Percentiles rank a stretch among this genome's conserved stretches.
These are phyloP conservation scores for Thysanoteuthis rhombus DNA, from an alignment of 2,888 invertebrate species.

Conservation along the genomic window DNA sequence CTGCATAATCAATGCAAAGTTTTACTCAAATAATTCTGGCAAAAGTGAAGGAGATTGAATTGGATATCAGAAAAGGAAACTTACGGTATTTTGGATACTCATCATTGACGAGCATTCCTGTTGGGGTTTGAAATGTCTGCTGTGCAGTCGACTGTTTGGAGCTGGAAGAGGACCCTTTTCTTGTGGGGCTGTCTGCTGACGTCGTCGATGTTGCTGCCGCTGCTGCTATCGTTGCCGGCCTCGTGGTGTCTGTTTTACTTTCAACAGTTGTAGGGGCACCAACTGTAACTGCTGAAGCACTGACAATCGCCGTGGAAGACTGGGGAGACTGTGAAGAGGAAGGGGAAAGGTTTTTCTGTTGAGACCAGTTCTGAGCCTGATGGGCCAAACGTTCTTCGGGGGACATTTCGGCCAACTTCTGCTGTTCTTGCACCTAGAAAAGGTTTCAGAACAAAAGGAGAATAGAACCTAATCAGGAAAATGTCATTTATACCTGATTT, in stretches of 20 bases:
- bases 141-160: background rate
- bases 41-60: too few species aligned
- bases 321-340: background rate
- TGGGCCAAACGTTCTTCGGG: constrained; percentile 45
- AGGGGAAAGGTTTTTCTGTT: constrained; percentile 36
- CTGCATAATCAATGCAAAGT: too few species aligned
- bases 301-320: background rate
- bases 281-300: background rate
- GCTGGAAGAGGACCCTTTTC: background rate
- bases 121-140: background rate
- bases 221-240: background rate
- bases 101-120: constrained; percentile 14
- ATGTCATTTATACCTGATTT: too few species aligned
- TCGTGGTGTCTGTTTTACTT: background rate
- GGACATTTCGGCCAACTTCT: constrained; percentile 46
- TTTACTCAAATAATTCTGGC: too few species aligned
- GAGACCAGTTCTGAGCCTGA: constrained; percentile 48
- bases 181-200: background rate
- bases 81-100: constrained; percentile 33
- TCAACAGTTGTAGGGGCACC: constrained; percentile 20
- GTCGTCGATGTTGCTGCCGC: background rate
- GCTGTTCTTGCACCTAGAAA: constrained; percentile 45
- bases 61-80: background rate
- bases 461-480: background rate
- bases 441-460: background rate